Percentiles rank a stretch among this genome's conserved stretches.
phyloP scores from a whole-genome alignment of 2,888 invertebrate genomes.

The Xiphydria camelus region DNA sequence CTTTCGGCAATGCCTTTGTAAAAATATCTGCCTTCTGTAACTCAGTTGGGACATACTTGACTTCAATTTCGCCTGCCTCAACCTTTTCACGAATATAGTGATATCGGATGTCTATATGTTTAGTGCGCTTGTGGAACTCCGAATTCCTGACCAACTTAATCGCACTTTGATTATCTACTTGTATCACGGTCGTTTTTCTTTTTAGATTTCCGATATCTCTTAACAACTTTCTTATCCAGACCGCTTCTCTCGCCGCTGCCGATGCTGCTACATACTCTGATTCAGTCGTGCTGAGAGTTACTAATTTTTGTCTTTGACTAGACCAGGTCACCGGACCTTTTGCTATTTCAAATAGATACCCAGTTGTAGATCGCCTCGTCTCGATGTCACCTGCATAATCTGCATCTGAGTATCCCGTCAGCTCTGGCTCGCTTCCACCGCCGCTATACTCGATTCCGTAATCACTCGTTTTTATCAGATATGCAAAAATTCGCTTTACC shows the following conservation, averaged over 20 bases:
- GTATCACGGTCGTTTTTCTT: background rate
- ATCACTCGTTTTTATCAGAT: background rate
- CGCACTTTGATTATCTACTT: background rate
- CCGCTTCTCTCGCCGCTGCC: background rate
- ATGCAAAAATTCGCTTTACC: background rate
- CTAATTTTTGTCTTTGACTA: background rate
- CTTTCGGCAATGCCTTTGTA: too few species aligned
- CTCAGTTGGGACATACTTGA: background rate
- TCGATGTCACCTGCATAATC: conserved; percentile 23
- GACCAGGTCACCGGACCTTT: background rate
- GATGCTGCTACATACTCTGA: background rate
- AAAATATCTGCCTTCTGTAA: background rate
- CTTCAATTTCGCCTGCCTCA: background rate
- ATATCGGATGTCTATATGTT: background rate
- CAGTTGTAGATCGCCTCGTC: conserved; percentile 8
- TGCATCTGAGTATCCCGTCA: conserved; percentile 20
- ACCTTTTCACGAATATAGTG: conserved; percentile 1
- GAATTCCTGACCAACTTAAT: background rate
- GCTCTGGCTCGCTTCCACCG: conserved; percentile 10
- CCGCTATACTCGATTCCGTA: conserved; percentile 19
- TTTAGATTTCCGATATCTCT: background rate
- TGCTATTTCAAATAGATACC: conserved; percentile 7
- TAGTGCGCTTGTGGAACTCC: conserved; percentile 4
- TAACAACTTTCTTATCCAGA: background rate
- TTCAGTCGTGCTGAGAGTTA: background rate